Percentiles rank a stretch among this genome's conserved stretches.
These are phyloP conservation scores for Balearica regulorum DNA, from an alignment of 2,797 vertebrate genomes.

Conservation along the genomic window DNA sequence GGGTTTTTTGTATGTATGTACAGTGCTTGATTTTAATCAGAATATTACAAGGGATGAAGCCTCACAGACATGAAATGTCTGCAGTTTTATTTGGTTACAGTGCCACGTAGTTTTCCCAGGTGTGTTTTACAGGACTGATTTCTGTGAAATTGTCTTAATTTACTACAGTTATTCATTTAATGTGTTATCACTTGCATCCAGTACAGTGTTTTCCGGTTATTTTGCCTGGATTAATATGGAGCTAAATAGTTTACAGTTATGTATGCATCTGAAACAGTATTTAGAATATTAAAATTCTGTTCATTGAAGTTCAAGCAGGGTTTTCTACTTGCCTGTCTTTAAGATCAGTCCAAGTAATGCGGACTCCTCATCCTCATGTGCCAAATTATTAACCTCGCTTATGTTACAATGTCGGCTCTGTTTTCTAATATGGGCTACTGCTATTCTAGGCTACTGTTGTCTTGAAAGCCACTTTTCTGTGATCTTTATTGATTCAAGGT, in stretches of 20 bases:
- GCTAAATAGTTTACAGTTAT: background rate
- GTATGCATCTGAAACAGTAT: background rate
- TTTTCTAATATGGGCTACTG: background rate
- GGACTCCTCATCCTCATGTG: background rate
- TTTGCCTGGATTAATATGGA: background rate
- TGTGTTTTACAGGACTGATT: background rate
- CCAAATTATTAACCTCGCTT: background rate
- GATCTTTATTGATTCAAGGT: background rate
- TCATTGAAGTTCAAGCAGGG: background rate
- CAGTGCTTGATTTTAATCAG: background rate
- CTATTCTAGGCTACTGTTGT: background rate
- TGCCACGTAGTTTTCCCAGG: background rate
- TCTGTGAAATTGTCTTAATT: background rate
- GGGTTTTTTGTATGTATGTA: background rate
- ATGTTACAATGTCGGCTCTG: background rate
- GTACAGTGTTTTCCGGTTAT: background rate
- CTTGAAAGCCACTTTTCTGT: background rate
- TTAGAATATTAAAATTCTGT: background rate
- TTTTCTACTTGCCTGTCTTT: background rate
- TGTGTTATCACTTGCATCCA: background rate
- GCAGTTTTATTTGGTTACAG: background rate
- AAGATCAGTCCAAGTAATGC: background rate
- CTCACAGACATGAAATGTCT: background rate
- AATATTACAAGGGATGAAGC: background rate
- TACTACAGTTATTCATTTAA: background rate